Conservation (phyloP, 2,113 vertebrate species). For the Apodemus speciosus region DNA sequence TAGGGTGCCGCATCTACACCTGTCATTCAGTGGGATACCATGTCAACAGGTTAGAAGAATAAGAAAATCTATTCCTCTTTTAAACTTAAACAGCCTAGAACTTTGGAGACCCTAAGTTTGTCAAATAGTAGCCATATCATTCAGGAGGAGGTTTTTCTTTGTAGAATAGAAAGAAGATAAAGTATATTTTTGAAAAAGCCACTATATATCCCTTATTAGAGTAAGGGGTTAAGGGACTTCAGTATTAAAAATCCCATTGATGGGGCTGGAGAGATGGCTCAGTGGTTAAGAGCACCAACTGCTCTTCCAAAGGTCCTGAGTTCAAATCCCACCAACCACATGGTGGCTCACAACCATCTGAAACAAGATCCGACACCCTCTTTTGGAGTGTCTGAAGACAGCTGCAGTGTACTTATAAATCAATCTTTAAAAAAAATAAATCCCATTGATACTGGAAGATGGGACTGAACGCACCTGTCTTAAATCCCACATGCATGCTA, state of each 20-base stretch:
- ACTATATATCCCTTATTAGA: not conserved
- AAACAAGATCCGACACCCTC: too few species aligned
- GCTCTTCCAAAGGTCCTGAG: too few species aligned
- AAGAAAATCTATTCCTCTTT: conserved; percentile 13
- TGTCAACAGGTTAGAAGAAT: not conserved
- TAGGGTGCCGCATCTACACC: not conserved
- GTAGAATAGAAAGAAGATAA: not conserved
- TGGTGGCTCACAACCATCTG: too few species aligned
- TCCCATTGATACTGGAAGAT: not conserved
- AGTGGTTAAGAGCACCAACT: too few species aligned
- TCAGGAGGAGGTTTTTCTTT: not conserved
- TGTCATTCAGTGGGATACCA: not conserved
- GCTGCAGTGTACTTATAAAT: too few species aligned
- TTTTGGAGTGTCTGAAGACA: too few species aligned
- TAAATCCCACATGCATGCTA: not conserved
- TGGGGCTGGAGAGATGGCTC: too few species aligned
- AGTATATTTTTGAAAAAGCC: conserved; percentile 22
- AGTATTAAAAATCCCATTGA: not conserved
- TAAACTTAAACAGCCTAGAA: not conserved
- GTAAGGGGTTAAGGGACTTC: not conserved
- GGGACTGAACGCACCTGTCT: not conserved
- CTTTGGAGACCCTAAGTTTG: not conserved
- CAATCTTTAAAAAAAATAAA: not conserved
- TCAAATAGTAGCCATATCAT: not conserved
- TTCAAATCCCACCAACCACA: too few species aligned